These are phyloP conservation scores for Pogonomyrmex barbatus DNA, from an alignment of 1,140 invertebrate genomes.

Conservation along the genomic window DNA sequence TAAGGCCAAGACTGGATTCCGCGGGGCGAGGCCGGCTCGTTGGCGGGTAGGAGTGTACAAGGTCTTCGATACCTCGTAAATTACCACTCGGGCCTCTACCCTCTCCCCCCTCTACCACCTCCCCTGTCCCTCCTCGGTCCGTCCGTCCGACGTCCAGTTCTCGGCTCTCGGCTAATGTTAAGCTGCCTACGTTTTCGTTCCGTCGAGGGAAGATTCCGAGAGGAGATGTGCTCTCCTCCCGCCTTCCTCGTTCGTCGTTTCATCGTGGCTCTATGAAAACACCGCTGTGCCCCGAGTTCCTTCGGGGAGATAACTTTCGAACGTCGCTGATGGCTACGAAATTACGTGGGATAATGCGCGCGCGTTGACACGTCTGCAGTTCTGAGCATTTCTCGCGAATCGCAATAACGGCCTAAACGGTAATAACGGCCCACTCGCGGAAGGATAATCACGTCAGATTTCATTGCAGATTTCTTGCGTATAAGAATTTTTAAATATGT, in stretches of 20 bases:
- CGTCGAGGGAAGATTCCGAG: slow-evolving; percentile 41
- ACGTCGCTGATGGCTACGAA: not conserved
- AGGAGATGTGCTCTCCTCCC: slow-evolving; percentile 11
- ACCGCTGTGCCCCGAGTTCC: not conserved
- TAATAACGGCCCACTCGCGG: not conserved
- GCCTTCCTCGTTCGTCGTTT: not conserved
- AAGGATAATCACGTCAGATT: not conserved
- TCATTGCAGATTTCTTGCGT: not conserved
- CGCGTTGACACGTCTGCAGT: not conserved
- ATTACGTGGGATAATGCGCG: not conserved
- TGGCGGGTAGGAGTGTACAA: slow-evolving; percentile 85
- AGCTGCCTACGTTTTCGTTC: slow-evolving; percentile 75
- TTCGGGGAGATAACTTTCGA: not conserved
- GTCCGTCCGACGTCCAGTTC: slow-evolving; percentile 67
- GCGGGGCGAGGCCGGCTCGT: slow-evolving; percentile 79
- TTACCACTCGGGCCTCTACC: slow-evolving; percentile 79
- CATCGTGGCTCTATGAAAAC: slow-evolving; percentile 53
- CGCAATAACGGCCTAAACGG: not conserved
- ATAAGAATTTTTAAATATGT: not conserved
- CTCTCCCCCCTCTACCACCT: slow-evolving; percentile 41
- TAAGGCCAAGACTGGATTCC: slow-evolving; percentile 81
- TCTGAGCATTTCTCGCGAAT: not conserved
- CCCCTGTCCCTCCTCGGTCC: slow-evolving; percentile 66
- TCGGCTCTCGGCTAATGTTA: slow-evolving; percentile 67
- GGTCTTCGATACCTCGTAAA: slow-evolving; percentile 86